Conservation (phyloP, 2,113 vertebrate genomes). For the Cnemophilus loriae region DNA sequence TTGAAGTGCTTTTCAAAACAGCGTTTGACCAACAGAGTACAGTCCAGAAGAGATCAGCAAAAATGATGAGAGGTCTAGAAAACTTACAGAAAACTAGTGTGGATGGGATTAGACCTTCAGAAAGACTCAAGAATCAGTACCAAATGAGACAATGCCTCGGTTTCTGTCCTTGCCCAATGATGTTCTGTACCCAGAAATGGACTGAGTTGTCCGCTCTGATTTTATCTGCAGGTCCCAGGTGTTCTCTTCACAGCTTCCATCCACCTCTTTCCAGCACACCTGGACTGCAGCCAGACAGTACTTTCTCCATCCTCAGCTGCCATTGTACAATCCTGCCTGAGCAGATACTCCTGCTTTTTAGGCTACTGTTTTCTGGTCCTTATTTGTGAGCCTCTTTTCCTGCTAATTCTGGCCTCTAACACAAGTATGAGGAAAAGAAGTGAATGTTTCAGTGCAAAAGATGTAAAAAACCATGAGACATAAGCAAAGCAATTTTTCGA, state of each 20-base stretch:
- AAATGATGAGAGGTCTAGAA: not conserved
- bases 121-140: not conserved
- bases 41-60: not conserved
- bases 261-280: not conserved
- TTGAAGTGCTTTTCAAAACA: not conserved
- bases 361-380: not conserved
- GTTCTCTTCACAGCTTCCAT: not conserved
- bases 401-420: not conserved
- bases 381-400: not conserved
- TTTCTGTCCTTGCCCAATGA: not conserved
- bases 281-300: not conserved
- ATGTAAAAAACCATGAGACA: not conserved
- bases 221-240: not conserved
- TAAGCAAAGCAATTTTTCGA: not conserved
- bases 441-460: not conserved
- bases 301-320: not conserved
- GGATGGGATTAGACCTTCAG: not conserved
- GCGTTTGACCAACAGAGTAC: rapidly evolving
- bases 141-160: not conserved
- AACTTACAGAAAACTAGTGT: no score
- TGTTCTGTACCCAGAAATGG: not conserved
- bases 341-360: not conserved
- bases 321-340: not conserved
- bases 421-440: not conserved
- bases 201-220: not conserved